These are phyloP conservation scores for Lymantria monacha DNA, from an alignment of 2,888 invertebrate genomes.

Conservation along the genomic window DNA sequence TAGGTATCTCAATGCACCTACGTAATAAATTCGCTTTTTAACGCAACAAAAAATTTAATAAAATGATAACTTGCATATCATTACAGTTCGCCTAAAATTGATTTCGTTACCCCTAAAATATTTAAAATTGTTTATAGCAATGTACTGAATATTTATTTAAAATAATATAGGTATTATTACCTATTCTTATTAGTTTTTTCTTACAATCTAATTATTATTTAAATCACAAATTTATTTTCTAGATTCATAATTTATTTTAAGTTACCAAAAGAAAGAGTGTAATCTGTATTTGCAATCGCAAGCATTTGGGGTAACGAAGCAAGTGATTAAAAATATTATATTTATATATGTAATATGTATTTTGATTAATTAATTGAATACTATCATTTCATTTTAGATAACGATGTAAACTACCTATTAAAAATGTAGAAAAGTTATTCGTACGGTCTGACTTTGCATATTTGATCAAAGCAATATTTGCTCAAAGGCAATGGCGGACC, in stretches of 20 bases:
- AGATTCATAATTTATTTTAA: neutral
- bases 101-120: constrained; percentile 27
- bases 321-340: constrained; percentile 10
- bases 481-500: neutral
- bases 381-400: constrained; percentile 19
- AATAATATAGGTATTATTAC: neutral
- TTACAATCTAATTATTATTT: neutral
- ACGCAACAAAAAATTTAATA: constrained; percentile 11
- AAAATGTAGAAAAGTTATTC: constrained; percentile 3
- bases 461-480: constrained; percentile 6
- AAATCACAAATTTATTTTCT: neutral
- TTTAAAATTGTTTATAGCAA: neutral
- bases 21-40: constrained; percentile 39
- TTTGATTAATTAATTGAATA: constrained; percentile 21
- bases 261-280: neutral
- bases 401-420: constrained; percentile 22
- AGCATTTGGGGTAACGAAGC: constrained; percentile 27
- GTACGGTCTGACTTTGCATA: constrained; percentile 6
- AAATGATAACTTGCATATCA: constrained; percentile 46
- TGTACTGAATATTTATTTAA: neutral
- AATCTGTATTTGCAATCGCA: neutral
- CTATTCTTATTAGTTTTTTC: constrained; percentile 1
- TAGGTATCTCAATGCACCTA: constrained; percentile 48
- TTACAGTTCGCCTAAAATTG: constrained; percentile 14
- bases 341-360: constrained; percentile 19